Base-by-base conservation (phyloP, 1,140 invertebrate species). In the Caenorhabditis briggsae region DNA sequence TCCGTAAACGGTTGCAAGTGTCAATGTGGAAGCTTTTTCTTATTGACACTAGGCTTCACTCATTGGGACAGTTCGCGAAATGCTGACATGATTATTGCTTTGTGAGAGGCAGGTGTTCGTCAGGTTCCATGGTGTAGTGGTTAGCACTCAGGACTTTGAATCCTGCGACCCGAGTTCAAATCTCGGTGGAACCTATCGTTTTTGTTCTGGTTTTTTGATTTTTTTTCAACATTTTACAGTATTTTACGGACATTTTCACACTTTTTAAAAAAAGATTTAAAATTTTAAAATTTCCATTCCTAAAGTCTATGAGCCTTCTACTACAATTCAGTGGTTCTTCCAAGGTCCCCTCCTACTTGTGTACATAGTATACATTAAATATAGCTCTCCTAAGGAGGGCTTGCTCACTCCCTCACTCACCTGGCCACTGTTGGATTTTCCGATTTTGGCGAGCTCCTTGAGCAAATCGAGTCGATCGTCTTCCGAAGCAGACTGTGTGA, bases 91-190 rank as follows among this genome's bases (percentile, higher is more conserved):
- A 33, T 64, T 8, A 64, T 11, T 16, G 25, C 41, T 12, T 16
- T 18, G 2, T 41, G 43, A 16, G 16, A 78, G 11, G 2, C 70
- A 55, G 18, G 50, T 48, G 20, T 48, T 25, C 70, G 70, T 11
- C 11, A 2, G 48, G 25, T 53, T 82, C 78, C 20, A 56, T 82
- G 78, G 78, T 55, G 48, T 82, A 56, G 53, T 55, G 25, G 61
- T 84, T 25, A 84, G 58, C 59, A 84, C 25, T 41, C 82, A 82
- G 53, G 88, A 90, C 89, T 90, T 86, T 90, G 89, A 91, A 92
- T 92, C 91, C 91, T 90, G 89, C 90, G 87, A 91, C 87, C 87
- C 88, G 89, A 90, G 89, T 91, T 92, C 88, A 89, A 90, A 90
- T 91, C 90, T 90, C 88, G 70, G 46, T 78, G 70, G 70, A 78